These are phyloP conservation scores for Terebella lapidaria DNA, from an alignment of 2,888 invertebrate genomes.

Conservation along the genomic window DNA sequence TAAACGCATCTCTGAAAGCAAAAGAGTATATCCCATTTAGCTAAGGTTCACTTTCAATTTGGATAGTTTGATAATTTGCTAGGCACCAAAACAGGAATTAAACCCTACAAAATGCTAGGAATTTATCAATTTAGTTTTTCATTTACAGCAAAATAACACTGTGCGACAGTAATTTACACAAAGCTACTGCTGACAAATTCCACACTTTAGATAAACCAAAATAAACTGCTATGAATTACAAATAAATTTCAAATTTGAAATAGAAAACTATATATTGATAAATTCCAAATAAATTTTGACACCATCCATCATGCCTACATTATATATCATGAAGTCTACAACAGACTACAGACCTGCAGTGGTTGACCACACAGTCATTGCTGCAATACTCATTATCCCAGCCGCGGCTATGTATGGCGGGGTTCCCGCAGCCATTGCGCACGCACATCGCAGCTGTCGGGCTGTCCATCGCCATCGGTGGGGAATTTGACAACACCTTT, in stretches of 20 bases:
- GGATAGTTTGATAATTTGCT: too few relatives aligned
- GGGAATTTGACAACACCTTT: background rate
- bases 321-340: background rate
- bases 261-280: background rate
- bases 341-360: slow-evolving; percentile 68
- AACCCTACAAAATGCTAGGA: background rate
- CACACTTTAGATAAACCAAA: too few relatives aligned
- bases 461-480: background rate
- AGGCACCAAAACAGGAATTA: too few relatives aligned
- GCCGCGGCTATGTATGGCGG: slow-evolving; percentile 82
- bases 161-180: too few relatives aligned
- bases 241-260: background rate
- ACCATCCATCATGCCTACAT: background rate
- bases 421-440: slow-evolving; percentile 84
- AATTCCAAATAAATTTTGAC: too few relatives aligned
- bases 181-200: too few relatives aligned
- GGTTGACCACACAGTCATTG: slow-evolving; percentile 92
- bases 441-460: slow-evolving; percentile 30
- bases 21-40: background rate
- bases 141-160: too few relatives aligned
- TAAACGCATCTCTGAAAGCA: slow-evolving; percentile 76
- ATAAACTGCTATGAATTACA: too few relatives aligned
- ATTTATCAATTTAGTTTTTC: too few relatives aligned
- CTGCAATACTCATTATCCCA: slow-evolving; percentile 98
- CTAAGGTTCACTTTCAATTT: background rate